Base-by-base conservation (phyloP, 2,797 vertebrate genomes). In the Bradypodion pumilum region DNA sequence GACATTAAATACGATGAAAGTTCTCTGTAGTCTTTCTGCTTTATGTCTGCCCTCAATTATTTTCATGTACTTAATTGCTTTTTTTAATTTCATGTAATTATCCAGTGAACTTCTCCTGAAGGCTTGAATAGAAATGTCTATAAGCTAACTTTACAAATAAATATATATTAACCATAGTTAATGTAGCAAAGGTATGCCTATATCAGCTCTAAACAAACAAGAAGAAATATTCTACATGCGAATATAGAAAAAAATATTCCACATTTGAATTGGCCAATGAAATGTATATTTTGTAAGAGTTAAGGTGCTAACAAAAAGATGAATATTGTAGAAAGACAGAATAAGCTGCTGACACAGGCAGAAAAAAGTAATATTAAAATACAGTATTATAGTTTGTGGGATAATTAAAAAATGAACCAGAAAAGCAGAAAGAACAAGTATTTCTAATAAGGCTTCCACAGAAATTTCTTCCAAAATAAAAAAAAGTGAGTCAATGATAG, bases 291-390 rank as follows among this genome's bases (percentile, higher is more conserved):
- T 4, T 73, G 13, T 16, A 70, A 78, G 16, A 27, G 29, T 27
- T 62, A 13, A 65, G 40, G 40, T 7, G 82, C 89, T 84, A 78
- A 76, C 65, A 74, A 46, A 82, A 86, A 86, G 46, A 65, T 8
- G 78, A 74, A 42, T 78, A 77, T 15, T 62, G 62, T 4, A 32
- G 13, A 59, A 79, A 9, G 52, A 2, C 13, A 85, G 68, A 85
- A 12, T 5, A 19, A 85, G 19, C 59, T 40, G 87, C n/a, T 5
- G 12, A 12, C 19, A 65, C 63, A 90, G 70, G 10, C n/a, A 37
- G 0, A n/a, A 74, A 83, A 84, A 88, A 5, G 23, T 42, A 32
- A 6, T 90, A 49, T 80, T 76, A 4, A 73, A 86, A 44, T n/a
- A n/a, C n/a, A n/a, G 4, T 56, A 83, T 74, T 62, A 16, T 63